Conservation (phyloP, 2,113 vertebrate species). For the Orthonyx spaldingii region DNA sequence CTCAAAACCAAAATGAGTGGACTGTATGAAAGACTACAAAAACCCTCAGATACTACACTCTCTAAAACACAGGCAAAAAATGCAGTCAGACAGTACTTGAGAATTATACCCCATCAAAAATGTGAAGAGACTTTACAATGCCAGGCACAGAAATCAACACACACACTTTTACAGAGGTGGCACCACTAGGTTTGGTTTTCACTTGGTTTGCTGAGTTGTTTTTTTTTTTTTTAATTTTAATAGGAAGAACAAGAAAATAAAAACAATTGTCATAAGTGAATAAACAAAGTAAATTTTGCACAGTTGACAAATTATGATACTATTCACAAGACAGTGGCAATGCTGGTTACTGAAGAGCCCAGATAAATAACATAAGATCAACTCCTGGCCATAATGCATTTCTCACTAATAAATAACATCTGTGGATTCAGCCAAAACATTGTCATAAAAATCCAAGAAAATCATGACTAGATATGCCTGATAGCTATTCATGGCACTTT, state of each 20-base stretch:
- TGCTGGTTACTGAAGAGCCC: not conserved
- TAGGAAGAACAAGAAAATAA: not conserved
- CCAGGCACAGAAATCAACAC: not conserved
- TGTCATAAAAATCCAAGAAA: not conserved
- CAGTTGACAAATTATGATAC: not conserved
- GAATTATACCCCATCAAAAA: not conserved
- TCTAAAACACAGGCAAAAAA: not conserved
- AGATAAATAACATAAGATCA: not conserved
- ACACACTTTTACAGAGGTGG: not conserved
- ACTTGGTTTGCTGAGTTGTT: accelerated
- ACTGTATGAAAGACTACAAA: not conserved
- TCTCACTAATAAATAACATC: not conserved
- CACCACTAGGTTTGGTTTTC: not conserved
- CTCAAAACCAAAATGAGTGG: not conserved
- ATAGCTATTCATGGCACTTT: not conserved
- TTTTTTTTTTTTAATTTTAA: not conserved
- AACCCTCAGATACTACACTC: not conserved
- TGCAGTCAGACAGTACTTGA: not conserved
- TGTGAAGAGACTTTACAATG: not conserved
- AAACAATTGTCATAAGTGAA: not conserved
- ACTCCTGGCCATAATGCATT: not conserved
- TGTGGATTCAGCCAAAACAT: not conserved
- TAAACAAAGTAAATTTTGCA: not conserved
- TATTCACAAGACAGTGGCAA: not conserved
- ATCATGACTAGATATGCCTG: not conserved